These are phyloP conservation scores for Hanleya hanleyi DNA, from an alignment of 2,888 invertebrate species.

Conservation along the genomic window DNA sequence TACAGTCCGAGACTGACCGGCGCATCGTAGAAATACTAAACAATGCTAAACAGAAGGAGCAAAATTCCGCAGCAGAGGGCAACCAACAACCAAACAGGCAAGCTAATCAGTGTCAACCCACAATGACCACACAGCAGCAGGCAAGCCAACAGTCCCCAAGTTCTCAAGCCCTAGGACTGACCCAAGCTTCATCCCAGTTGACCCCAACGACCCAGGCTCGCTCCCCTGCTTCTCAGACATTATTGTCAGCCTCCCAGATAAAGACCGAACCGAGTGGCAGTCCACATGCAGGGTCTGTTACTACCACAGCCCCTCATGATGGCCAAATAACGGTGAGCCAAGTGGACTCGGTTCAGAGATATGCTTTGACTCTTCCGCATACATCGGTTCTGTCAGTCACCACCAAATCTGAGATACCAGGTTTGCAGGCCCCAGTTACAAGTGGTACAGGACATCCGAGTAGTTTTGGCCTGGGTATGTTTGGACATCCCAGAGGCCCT, in stretches of 20 bases:
- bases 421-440: neutral
- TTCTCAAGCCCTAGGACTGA: no score
- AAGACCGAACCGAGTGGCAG: neutral
- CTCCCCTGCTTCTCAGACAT: neutral
- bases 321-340: neutral
- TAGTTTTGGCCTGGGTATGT: no score
- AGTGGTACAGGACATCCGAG: no score
- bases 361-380: neutral
- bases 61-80: slow-evolving; percentile 12
- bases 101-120: neutral
- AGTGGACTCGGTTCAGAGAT: neutral
- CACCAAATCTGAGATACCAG: no score
- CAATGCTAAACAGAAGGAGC: slow-evolving; percentile 48
- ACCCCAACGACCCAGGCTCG: slow-evolving; percentile 11
- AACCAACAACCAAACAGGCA: neutral
- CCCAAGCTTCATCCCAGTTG: neutral
- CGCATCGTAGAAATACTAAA: slow-evolving; percentile 64
- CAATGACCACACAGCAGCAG: neutral
- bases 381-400: neutral
- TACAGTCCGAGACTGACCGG: slow-evolving; percentile 63
- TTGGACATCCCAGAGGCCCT: no score
- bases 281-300: no score
- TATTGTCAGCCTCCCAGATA: neutral
- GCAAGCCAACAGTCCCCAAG: no score
- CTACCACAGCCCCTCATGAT: neutral